Percentiles rank a stretch among this genome's conserved stretches.
phyloP scores from a whole-genome alignment of 2,797 vertebrate genomes.

The Mustela erminea region DNA sequence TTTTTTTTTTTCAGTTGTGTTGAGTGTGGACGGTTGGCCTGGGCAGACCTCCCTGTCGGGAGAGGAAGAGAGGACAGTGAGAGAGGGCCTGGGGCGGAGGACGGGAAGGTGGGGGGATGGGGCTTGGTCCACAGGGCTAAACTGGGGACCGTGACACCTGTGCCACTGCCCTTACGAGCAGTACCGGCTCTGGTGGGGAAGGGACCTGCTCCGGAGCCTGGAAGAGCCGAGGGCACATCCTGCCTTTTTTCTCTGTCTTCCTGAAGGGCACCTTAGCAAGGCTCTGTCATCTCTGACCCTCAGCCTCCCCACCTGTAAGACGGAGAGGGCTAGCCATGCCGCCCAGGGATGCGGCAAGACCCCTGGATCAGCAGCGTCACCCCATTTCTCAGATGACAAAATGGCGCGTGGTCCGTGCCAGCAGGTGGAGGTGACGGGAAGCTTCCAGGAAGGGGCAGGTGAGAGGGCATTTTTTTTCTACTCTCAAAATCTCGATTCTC shows the following conservation, averaged over 20 bases:
- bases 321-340: fast-evolving
- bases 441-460: background rate
- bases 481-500: background rate
- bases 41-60: background rate
- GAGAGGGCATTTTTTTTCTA: background rate
- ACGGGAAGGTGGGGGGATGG: background rate
- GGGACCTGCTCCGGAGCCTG: background rate
- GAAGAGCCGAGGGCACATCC: background rate
- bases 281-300: background rate
- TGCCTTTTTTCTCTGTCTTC: background rate
- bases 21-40: background rate
- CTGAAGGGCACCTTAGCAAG: background rate
- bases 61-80: background rate
- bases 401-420: too few species aligned
- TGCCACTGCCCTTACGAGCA: background rate
- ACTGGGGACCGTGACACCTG: fast-evolving
- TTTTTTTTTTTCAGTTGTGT: background rate
- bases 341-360: too few species aligned
- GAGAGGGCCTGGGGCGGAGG: background rate
- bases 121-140: background rate
- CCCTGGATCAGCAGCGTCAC: background rate
- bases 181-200: fast-evolving
- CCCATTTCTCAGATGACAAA: background rate
- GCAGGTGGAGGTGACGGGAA: background rate
- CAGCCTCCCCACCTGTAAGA: background rate